Evolutionary conservation across 2,113 vertebrate species (phyloP).

Genomic region (Megalops atlanticus): DNA sequence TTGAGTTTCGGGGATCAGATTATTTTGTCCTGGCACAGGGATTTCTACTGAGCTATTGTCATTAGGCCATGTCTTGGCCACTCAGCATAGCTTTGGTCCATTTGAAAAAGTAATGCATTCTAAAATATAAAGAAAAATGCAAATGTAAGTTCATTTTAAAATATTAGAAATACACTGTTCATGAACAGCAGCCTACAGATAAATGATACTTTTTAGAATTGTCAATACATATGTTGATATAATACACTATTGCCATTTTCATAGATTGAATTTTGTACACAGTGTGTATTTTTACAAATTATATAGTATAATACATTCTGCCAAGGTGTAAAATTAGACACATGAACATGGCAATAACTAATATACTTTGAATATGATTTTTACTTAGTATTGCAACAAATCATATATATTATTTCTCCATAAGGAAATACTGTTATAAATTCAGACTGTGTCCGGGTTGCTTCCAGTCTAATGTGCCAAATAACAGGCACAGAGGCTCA

Average conservation of each 20-base stretch:
- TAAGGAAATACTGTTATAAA: neutral
- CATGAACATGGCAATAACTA: too few relatives aligned
- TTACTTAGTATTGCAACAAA: neutral
- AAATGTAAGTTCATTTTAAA: neutral
- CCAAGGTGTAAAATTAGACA: too few relatives aligned
- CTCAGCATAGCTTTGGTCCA: neutral
- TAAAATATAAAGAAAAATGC: too few relatives aligned
- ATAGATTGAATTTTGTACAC: neutral
- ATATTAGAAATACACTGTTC: neutral
- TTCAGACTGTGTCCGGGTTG: neutral
- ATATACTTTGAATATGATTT: too few relatives aligned
- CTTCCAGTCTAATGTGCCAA: neutral
- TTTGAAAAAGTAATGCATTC: neutral
- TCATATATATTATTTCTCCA: neutral
- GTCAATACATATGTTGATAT: too few relatives aligned
- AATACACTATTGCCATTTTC: neutral
- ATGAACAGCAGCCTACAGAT: neutral
- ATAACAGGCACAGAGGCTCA: too few relatives aligned
- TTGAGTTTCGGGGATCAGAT: neutral
- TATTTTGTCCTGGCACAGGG: neutral
- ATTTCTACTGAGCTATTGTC: neutral
- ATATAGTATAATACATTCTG: too few relatives aligned
- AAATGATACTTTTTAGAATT: neutral
- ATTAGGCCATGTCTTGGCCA: neutral
- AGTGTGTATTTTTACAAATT: too few relatives aligned